Conservation (phyloP, 2,888 invertebrate species). For the Mimachlamys varia region DNA sequence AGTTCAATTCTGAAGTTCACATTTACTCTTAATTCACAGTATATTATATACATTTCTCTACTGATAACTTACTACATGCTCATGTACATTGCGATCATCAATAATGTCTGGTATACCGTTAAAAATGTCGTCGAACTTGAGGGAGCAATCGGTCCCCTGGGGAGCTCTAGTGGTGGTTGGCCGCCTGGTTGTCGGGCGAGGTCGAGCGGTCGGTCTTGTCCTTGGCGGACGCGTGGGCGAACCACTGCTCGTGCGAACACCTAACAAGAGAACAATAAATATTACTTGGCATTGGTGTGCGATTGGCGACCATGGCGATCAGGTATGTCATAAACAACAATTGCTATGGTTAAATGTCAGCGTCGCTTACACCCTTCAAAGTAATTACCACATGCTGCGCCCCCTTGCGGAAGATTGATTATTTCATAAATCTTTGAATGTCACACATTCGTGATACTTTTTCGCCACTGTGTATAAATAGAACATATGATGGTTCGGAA, state of each 20-base stretch:
- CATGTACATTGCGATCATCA: too few relatives aligned
- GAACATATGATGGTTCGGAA: too few relatives aligned
- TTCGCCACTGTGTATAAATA: too few relatives aligned
- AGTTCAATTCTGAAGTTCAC: too few relatives aligned
- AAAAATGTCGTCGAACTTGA: conserved; percentile 63
- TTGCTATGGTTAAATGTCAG: background rate
- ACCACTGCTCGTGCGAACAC: conserved; percentile 39
- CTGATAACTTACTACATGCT: too few relatives aligned
- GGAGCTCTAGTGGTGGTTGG: conserved; percentile 49
- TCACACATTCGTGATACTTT: too few relatives aligned
- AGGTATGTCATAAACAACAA: background rate
- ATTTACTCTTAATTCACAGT: too few relatives aligned
- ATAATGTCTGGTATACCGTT: conserved; percentile 52
- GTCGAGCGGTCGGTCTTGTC: conserved; percentile 45
- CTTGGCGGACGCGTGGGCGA: conserved; percentile 45
- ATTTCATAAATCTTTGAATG: too few relatives aligned
- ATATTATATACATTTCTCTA: too few relatives aligned
- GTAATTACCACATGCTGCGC: background rate
- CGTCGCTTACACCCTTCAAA: background rate
- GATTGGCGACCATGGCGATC: background rate
- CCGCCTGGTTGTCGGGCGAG: conserved; percentile 50
- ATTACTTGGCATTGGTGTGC: background rate
- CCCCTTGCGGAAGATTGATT: background rate
- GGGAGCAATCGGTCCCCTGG: conserved; percentile 52
- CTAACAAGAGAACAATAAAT: background rate